Base-by-base conservation (phyloP, 2,888 invertebrate species). In the Enchytraeus crypticus region DNA sequence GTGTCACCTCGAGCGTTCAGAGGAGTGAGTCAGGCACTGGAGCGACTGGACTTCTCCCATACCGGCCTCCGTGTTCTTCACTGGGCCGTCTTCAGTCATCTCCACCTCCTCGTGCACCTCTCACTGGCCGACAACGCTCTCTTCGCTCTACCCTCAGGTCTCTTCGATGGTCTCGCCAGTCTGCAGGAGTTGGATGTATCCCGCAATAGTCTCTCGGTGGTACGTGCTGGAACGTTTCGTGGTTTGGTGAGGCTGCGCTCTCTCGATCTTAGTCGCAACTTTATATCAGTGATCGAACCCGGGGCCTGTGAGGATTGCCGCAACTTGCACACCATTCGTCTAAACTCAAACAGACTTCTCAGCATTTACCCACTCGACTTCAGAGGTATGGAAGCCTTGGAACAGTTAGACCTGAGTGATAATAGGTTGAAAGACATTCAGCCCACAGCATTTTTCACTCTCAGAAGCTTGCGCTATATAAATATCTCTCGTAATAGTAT, bases 1-100 rank as follows among this genome's bases (percentile, higher is more conserved):
- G 59, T 68, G 21, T 66, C 66, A 2, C 66, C 66, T 1, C 43
- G 68, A 51, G 66, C 66, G 5, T 68, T 68, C 38, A 59, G 54
- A 29, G 66, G 66, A 14, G 32, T 68, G n/a, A 65, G 67, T 33
- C 51, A 57, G 14, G 34, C 47, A 14, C 51, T 68, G 34, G 45
- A 30, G 34, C 46, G 33, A 34, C 57, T 68, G 38, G 63, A 61
- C 32, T 53, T 68, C 21, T 56, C 53, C 45, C 34, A 47, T 26
- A 51, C 63, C 2, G 60, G 55, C 18, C 46, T 67, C 21, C 34
- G 58, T 27, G 66, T 66, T n/a, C 33, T 68, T 18, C 66, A 66
- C 54, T 66, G 66, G 66, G 68, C 59, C 5, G 68, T 66, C 38
- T 68, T 68, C 49, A 47, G 59, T 18, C 51, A 56, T 3, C 60